Evolutionary conservation across 2,888 invertebrate genomes (phyloP).

Genomic region (Stenodera caucasica): DNA sequence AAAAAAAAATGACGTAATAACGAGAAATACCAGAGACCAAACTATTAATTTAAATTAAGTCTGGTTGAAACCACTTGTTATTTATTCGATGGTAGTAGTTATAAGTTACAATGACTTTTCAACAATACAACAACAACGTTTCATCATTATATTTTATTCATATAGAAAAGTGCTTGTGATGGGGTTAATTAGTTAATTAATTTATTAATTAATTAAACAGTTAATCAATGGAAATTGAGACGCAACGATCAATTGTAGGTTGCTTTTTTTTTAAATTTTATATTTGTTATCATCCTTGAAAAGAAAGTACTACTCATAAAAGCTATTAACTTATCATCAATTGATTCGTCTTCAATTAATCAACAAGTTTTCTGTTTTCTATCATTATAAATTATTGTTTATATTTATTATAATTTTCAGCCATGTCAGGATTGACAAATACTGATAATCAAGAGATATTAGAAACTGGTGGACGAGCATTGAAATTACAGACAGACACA

Average conservation of each 20-base stretch:
- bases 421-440: conserved; percentile 20
- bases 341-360: not conserved
- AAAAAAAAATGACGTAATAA: conserved; percentile 10
- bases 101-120: conserved; percentile 5
- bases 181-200: too few relatives aligned
- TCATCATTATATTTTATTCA: conserved; percentile 1
- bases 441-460: conserved; percentile 30
- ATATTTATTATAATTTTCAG: conserved; percentile 13
- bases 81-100: not conserved
- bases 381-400: not conserved
- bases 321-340: not conserved
- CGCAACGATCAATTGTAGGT: not conserved
- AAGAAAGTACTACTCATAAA: not conserved
- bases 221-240: not conserved
- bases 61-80: conserved; percentile 21
- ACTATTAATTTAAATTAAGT: conserved; percentile 24
- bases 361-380: not conserved
- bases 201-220: too few relatives aligned
- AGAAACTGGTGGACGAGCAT: conserved; percentile 59
- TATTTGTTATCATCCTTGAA: not conserved
- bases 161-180: not conserved
- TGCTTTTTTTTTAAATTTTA: not conserved
- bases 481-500: conserved; percentile 74
- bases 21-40: not conserved
- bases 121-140: not conserved